phyloP scores from a whole-genome alignment of 2,113 vertebrate genomes.

The Clarias gariepinus region DNA sequence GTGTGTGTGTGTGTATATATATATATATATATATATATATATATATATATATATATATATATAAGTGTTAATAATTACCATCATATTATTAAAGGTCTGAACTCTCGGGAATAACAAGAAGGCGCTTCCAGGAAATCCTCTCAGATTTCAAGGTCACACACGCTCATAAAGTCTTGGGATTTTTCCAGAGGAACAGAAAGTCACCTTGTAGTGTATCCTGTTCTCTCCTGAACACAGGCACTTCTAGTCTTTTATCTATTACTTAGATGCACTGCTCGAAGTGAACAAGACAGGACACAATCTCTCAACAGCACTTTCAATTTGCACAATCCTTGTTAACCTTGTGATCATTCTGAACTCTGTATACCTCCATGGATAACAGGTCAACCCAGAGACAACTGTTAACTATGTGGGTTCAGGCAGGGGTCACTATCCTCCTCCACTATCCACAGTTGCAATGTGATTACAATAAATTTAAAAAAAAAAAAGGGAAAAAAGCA shows the following conservation, averaged over 20 bases:
- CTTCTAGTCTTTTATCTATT: conserved; percentile 13
- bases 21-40: neutral
- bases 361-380: neutral
- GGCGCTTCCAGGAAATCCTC: conserved; percentile 29
- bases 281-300: conserved; percentile 1
- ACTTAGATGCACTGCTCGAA: neutral
- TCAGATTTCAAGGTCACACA: conserved; percentile 46
- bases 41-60: neutral
- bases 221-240: conserved; percentile 28
- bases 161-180: conserved; percentile 46
- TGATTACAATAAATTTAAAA: too few relatives aligned
- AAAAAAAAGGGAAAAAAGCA: too few relatives aligned
- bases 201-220: conserved; percentile 53
- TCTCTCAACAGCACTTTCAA: neutral
- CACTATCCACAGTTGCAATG: too few relatives aligned
- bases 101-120: conserved; percentile 35
- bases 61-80: conserved; percentile 39
- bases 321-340: neutral
- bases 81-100: neutral
- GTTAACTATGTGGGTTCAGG: neutral
- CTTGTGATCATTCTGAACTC: neutral
- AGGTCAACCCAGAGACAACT: neutral
- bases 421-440: neutral
- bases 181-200: conserved; percentile 47
- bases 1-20: too few relatives aligned